Percentiles rank a stretch among this genome's conserved stretches.
Evolutionary conservation across 2,888 invertebrate genomes (phyloP).

Genomic region (Heliconius hortense): DNA sequence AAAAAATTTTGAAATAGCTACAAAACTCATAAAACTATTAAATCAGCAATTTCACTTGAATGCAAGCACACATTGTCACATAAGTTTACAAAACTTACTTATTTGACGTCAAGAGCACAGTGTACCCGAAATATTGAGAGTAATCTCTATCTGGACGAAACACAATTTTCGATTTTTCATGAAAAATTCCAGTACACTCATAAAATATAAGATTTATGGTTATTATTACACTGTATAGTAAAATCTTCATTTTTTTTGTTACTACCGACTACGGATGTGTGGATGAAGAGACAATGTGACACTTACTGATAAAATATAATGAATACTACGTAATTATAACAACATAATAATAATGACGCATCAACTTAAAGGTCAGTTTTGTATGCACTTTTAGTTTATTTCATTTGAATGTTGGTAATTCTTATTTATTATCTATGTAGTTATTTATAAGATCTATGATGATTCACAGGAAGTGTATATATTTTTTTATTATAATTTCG

Average conservation of each 20-base stretch:
- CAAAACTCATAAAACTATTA: too few species aligned
- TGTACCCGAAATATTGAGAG: constrained; percentile 63
- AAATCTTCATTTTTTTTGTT: constrained; percentile 8
- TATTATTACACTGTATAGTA: constrained; percentile 23
- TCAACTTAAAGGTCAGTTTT: not conserved
- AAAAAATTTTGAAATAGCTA: too few species aligned
- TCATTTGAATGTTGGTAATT: not conserved
- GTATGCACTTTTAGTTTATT: not conserved
- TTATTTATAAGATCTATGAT: not conserved
- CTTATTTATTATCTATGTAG: not conserved
- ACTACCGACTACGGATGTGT: not conserved
- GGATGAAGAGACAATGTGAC: not conserved
- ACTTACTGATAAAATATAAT: constrained; percentile 8
- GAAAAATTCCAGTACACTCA: constrained; percentile 53
- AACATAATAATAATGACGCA: not conserved
- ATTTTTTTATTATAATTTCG: not conserved
- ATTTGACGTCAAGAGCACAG: constrained; percentile 50
- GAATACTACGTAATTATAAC: not conserved
- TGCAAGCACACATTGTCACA: not conserved
- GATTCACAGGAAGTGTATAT: not conserved
- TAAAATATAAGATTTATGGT: constrained; percentile 18
- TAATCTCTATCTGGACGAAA: constrained; percentile 51
- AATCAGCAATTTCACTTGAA: too few species aligned
- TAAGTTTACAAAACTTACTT: constrained; percentile 19
- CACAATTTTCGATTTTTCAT: constrained; percentile 57